Evolutionary conservation across 2,888 invertebrate species (phyloP).

Genomic region (Melanotus villosus): DNA sequence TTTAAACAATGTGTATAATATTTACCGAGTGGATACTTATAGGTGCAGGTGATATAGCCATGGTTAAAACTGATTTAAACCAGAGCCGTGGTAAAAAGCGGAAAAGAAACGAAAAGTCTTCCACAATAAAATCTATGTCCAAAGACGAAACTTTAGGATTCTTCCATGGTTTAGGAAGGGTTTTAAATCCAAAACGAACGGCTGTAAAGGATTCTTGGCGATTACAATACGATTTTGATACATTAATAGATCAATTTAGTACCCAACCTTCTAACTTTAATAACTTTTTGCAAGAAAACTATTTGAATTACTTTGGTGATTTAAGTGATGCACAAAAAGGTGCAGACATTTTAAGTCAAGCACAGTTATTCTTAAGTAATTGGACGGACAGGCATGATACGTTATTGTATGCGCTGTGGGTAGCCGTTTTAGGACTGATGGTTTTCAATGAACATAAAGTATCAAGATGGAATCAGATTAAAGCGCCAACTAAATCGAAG

Average conservation of each 20-base stretch:
- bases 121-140: slow-evolving; percentile 68
- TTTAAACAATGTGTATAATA: not conserved
- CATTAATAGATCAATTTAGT: slow-evolving; percentile 77
- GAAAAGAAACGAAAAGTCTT: slow-evolving; percentile 66
- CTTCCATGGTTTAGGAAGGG: slow-evolving; percentile 83
- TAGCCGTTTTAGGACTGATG: slow-evolving; percentile 80
- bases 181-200: slow-evolving; percentile 81
- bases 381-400: slow-evolving; percentile 72
- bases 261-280: slow-evolving; percentile 78
- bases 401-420: slow-evolving; percentile 73
- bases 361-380: slow-evolving; percentile 78
- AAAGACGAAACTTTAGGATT: slow-evolving; percentile 81
- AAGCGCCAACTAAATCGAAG: slow-evolving; percentile 67
- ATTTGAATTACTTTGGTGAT: slow-evolving; percentile 77
- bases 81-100: slow-evolving; percentile 57
- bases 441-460: slow-evolving; percentile 77
- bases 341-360: slow-evolving; percentile 78
- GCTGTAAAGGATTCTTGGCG: slow-evolving; percentile 66
- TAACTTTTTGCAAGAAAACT: slow-evolving; percentile 82
- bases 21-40: too few relatives aligned
- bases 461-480: slow-evolving; percentile 82
- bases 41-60: too few relatives aligned
- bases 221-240: slow-evolving; percentile 76
- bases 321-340: slow-evolving; percentile 76
- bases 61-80: not conserved